Evolutionary conservation across 2,113 vertebrate species (phyloP).

Genomic region (Nicator chloris): DNA sequence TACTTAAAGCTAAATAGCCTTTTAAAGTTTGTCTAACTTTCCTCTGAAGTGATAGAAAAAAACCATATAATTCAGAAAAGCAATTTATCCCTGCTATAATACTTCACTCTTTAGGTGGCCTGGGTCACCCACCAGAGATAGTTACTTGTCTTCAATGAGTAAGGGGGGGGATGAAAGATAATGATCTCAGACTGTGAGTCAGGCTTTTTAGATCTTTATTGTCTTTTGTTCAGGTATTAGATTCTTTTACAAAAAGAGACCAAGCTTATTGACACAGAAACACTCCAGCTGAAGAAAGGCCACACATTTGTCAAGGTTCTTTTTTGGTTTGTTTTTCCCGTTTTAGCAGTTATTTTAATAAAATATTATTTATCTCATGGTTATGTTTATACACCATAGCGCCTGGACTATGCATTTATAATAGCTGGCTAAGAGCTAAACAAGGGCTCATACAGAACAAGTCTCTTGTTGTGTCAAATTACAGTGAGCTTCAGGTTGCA

Average conservation of each 20-base stretch:
- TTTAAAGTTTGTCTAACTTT: not conserved
- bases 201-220: not conserved
- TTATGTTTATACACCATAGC: not conserved
- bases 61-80: not conserved
- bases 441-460: accelerated
- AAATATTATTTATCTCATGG: not conserved
- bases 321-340: not conserved
- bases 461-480: not conserved
- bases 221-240: not conserved
- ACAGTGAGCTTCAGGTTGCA: not conserved
- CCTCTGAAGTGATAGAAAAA: not conserved
- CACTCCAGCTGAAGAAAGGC: not conserved
- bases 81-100: not conserved
- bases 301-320: not conserved
- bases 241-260: not conserved
- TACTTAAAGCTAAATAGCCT: not conserved
- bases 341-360: not conserved
- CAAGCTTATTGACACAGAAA: not conserved
- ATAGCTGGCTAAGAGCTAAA: not conserved
- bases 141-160: not conserved
- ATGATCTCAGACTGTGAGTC: not conserved
- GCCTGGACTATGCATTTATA: not conserved
- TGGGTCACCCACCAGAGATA: not conserved
- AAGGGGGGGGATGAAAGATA: not conserved
- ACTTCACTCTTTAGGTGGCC: not conserved